phyloP scores from a whole-genome alignment of 2,888 invertebrate species.

The Callinectes sapidus region DNA sequence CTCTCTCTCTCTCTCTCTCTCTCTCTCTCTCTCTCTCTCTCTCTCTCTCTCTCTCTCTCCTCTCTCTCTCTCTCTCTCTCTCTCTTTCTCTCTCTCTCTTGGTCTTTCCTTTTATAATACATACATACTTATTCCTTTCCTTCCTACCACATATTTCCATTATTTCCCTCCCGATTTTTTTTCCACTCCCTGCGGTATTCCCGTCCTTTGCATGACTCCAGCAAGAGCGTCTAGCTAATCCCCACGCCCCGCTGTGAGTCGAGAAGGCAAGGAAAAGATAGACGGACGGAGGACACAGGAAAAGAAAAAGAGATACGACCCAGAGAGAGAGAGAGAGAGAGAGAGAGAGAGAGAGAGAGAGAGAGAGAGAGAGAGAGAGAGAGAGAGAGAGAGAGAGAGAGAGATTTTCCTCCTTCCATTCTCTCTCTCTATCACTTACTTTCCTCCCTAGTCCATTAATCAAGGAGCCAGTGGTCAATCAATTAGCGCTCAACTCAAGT shows the following conservation, averaged over 20 bases:
- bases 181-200: background rate
- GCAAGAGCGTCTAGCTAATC: constrained; percentile 32
- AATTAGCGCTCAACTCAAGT: constrained; percentile 60
- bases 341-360: background rate
- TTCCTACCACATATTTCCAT: background rate
- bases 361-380: background rate
- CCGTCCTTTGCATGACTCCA: constrained; percentile 9
- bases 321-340: background rate
- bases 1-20: background rate
- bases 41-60: background rate
- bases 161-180: background rate
- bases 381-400: background rate
- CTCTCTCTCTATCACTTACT: constrained; percentile 14
- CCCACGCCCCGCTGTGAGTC: constrained; percentile 30
- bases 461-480: constrained; percentile 60
- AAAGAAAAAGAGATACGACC: background rate
- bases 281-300: background rate
- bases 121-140: background rate
- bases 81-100: background rate
- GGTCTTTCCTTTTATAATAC: background rate
- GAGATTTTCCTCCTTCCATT: background rate
- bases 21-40: constrained; percentile 41
- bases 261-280: constrained; percentile 24
- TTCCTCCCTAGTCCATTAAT: constrained; percentile 42
- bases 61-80: constrained; percentile 1